Evolutionary conservation across 2,888 invertebrate species (phyloP).

Genomic region (Platycnemis pennipes): DNA sequence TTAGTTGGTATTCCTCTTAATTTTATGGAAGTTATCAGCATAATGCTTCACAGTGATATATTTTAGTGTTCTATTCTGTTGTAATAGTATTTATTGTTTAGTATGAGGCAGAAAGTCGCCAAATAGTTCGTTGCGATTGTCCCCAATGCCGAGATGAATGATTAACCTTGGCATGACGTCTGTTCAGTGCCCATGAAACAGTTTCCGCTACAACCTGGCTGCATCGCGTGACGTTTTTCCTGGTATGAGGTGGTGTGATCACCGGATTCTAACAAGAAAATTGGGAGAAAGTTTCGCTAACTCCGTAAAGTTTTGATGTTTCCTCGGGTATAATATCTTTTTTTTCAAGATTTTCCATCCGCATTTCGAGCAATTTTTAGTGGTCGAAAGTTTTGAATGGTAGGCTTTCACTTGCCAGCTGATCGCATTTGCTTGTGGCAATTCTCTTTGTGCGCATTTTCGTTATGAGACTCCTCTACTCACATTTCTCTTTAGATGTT

Average conservation of each 20-base stretch:
- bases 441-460: neutral
- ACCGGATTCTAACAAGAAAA: neutral
- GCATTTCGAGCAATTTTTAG: too few species aligned
- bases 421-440: neutral
- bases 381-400: neutral
- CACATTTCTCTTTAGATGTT: neutral
- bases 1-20: neutral
- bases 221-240: slow-evolving; percentile 28
- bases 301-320: neutral
- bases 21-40: neutral
- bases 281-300: neutral
- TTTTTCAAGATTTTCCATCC: too few species aligned
- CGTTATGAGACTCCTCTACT: neutral
- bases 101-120: neutral
- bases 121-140: neutral
- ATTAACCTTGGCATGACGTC: slow-evolving; percentile 44
- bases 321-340: too few species aligned
- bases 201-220: neutral
- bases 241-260: neutral
- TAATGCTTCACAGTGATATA: too few species aligned
- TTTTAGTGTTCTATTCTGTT: neutral
- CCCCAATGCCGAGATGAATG: neutral
- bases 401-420: slow-evolving; percentile 9
- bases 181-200: slow-evolving; percentile 29
- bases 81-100: neutral